Evolutionary conservation across 2,888 invertebrate species (phyloP).

Genomic region (Erpobdella octoculata): DNA sequence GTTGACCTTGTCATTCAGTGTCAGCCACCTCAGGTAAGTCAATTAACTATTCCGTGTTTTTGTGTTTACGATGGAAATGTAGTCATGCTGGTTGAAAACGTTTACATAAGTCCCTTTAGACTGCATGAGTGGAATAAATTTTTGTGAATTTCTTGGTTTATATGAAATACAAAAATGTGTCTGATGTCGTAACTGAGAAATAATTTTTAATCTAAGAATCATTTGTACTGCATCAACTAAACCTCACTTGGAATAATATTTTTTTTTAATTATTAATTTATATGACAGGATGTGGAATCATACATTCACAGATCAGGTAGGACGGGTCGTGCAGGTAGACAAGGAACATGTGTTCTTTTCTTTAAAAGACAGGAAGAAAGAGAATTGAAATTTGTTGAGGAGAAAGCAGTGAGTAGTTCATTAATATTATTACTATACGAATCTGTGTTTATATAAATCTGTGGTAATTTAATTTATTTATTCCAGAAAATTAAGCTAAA

Average conservation of each 20-base stretch:
- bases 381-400: constrained; percentile 42
- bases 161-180: too few species aligned
- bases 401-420: constrained; percentile 42
- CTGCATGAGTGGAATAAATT: too few species aligned
- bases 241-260: background rate
- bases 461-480: background rate
- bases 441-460: background rate
- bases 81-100: too few species aligned
- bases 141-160: too few species aligned
- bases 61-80: background rate
- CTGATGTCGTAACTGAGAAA: too few species aligned
- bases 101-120: too few species aligned
- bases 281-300: constrained; percentile 44
- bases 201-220: background rate
- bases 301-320: constrained; percentile 51
- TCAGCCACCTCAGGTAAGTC: constrained; percentile 45
- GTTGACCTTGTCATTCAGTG: constrained; percentile 50
- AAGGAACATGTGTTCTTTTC: constrained; percentile 46
- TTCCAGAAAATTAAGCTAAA: constrained; percentile 27
- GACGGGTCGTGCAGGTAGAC: constrained; percentile 48
- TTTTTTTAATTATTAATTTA: background rate
- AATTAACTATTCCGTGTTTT: background rate
- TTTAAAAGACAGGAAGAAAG: constrained; percentile 42
- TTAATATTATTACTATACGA: background rate
- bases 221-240: background rate